Base-by-base conservation (phyloP, 2,888 invertebrate genomes). In the Atethmia centrago region DNA sequence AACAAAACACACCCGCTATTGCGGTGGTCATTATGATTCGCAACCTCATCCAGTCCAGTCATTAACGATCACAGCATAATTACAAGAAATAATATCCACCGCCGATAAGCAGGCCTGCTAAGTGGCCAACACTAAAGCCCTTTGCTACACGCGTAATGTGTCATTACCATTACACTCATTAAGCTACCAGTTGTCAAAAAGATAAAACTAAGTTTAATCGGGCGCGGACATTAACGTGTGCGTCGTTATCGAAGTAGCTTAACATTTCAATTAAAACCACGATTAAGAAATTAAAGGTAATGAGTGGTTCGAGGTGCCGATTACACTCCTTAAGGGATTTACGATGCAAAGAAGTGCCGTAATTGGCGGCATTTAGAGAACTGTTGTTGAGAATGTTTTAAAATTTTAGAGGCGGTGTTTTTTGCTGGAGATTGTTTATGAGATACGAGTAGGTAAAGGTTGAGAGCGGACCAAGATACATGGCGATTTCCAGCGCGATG, bases 231-330 rank as follows among this genome's bases (percentile, higher is more conserved):
- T 93, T 94, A 93, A 94, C 90, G 91, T 85, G 89, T 89, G 86
- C 88, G 77, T 87, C 89, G 80, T 92, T 94, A 94, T 94, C 95
- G 88, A 76, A 75, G 79, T 86, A 87, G 88, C 90, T 92, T 91
- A 93, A 95, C 94, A 94, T 95, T 95, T 95, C 95, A 96, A 96
- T 96, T 95, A 96, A 91, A 90, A 77, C 87, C 84, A 86, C 90
- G 94, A 95, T 95, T 95, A 94, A 94, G 92, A 93, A 94, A 94
- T 95, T 94, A 95, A 94, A 91, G 89, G 88, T 93, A 95, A 95
- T 95, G 93, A 94, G 93, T 86, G 88, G 88, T 86, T 84, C 66
- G 85, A 90, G 90, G 90, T 90, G 93, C 88, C 91, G 94, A 94
- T 94, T 93, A 90, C 89, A 85, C 87, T 79, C 84, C 71, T 80